Base-by-base conservation (phyloP, 2,888 invertebrate genomes). In the Rhaphigaster nebulosa region DNA sequence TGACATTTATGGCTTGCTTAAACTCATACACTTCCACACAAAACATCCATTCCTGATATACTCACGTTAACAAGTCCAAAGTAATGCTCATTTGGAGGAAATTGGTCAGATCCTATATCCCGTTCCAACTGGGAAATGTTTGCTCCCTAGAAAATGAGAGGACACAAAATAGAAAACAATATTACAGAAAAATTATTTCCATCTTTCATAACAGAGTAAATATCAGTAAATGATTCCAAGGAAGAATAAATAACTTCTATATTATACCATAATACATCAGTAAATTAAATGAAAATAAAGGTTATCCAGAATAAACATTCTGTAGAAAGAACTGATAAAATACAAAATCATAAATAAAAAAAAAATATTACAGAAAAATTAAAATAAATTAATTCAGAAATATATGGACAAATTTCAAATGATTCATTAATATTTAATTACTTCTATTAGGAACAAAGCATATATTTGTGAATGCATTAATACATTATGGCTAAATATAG, bases 21-120 rank as follows among this genome's bases (percentile, higher is more conserved):
- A 45, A 45, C 45, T 10, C 45, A 45, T 45, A n/a, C n/a, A n/a
- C n/a, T n/a, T n/a, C n/a, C n/a, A n/a, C n/a, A n/a, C n/a, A 45
- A 45, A 45, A 45, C 45, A 45, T 45, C 45, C 18, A 41, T 89
- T 45, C 89, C 84, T 20, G 10, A 45, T 90, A 91, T 93, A 96
- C 97, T 96, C 95, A 99, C 98, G 96, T 99, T 99, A 92, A 99
- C 99, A 94, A 99, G 96, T 94, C 99, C 99, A 95, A 99, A 99
- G 94, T 99, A 99, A 94, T 99, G 99, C 94, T 99, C 99, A 94
- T 99, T 99, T 92, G 98, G 97, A 93, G 99, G 99, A 95, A 99
- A 98, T 94, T 98, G 98, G 95, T 99, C 99, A 93, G 98, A 96
- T 93, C 99, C 99, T 94, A 99, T 99, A 95, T 99, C 99, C 95